These are phyloP conservation scores for Drosophila gunungcola DNA, from an alignment of 1,140 invertebrate species.

Conservation along the genomic window DNA sequence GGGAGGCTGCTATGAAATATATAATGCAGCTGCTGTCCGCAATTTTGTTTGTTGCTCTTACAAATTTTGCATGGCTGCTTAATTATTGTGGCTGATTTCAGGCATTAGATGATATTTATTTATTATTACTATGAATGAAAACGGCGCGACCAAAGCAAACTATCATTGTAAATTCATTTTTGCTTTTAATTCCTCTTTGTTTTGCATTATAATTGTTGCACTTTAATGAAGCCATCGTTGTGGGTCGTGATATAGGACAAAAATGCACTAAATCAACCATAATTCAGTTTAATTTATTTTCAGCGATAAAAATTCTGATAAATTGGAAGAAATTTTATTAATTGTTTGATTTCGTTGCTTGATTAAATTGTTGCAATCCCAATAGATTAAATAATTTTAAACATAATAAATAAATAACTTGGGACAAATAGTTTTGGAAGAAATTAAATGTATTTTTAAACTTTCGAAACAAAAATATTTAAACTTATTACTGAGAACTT, in stretches of 20 bases:
- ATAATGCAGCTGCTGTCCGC: constrained; percentile 50
- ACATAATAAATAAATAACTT: not conserved
- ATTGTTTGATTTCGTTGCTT: constrained; percentile 4
- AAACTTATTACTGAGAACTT: not conserved
- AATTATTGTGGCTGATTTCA: constrained; percentile 56
- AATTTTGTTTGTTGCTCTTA: constrained; percentile 34
- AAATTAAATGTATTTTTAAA: too few species aligned
- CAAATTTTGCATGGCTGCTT: constrained; percentile 27
- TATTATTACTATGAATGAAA: constrained; percentile 53
- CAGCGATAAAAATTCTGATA: constrained; percentile 11
- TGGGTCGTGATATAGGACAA: not conserved
- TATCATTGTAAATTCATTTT: constrained; percentile 38
- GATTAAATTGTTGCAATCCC: not conserved
- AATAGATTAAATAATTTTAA: not conserved
- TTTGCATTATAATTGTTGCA: constrained; percentile 14
- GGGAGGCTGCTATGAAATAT: constrained; percentile 19
- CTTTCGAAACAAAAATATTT: not conserved
- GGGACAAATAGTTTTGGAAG: not conserved
- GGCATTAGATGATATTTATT: constrained; percentile 69
- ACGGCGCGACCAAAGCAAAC: constrained; percentile 13
- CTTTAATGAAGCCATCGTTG: constrained; percentile 36
- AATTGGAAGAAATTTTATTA: constrained; percentile 21
- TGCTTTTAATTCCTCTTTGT: constrained; percentile 2
- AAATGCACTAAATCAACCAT: constrained; percentile 31
- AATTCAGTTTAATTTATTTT: constrained; percentile 46